Base-by-base conservation (phyloP, 2,797 vertebrate genomes). In the Neosalanx taihuensis region DNA sequence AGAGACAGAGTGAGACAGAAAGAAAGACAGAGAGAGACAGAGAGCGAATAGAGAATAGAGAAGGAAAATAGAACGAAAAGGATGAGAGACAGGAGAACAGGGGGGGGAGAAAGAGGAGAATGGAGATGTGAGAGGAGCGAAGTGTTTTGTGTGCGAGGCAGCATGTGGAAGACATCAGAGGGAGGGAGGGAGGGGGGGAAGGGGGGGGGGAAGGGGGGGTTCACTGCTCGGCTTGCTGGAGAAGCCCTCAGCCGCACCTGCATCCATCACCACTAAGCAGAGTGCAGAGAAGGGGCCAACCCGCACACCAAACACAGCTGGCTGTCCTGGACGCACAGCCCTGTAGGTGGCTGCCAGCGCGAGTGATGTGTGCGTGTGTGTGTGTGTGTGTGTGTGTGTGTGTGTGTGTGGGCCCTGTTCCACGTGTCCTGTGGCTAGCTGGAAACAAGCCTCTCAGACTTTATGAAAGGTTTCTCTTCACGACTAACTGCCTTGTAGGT, bases 401-500 rank as follows among this genome's bases (percentile, higher is more conserved):
- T 62, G 58, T 49, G 23, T 6, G 53, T 30, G 51, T 2, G 61
- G 6, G 30, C 0, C 1, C 13, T 3, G 6, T 17, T 5, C 13
- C 49, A 53, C 2, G 13, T 15, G 49, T 18, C 51, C 51, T 53
- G 51, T 18, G 51, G 37, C 37, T 10, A 41, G 37, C 1, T 41
- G 37, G 37, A 41, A 6, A 41, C 37, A 2, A 41, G 64, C 46
- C 17, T 76, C 78, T 79, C 80, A 77, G 69, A 79, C 72, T 80
- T 23, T 26, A 67, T 80, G 5, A 37, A 81, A 75, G 64, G 68
- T 76, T 64, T 69, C 71, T 76, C 70, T 79, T 83, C 86, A 84
- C 73, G 76, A 83, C 81, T 79, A 87, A 82, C 75, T 61, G 77
- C 81, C 79, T 86, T 81, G 82, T 84, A 86, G 74, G 81, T 81